phyloP scores from a whole-genome alignment of 2,113 vertebrate species.

The Podocnemis expansa region DNA sequence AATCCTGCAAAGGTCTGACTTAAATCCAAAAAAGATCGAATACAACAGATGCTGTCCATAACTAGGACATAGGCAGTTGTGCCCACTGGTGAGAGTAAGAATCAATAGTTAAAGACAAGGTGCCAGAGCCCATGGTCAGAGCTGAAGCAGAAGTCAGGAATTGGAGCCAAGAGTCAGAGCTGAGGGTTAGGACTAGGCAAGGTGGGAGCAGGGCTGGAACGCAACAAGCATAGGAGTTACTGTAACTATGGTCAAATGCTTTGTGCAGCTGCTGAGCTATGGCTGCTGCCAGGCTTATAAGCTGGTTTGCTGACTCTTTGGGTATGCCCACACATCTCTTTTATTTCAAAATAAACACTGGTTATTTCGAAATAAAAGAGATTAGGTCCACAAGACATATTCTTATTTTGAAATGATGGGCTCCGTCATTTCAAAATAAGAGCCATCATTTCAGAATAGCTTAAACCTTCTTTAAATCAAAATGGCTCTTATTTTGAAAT shows the following conservation, averaged over 20 bases:
- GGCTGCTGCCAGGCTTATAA: neutral
- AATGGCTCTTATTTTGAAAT: no score
- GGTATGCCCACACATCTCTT: no score
- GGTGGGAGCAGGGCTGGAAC: neutral
- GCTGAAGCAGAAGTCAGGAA: neutral
- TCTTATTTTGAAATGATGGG: no score
- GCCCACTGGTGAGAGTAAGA: neutral
- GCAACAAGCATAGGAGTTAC: neutral
- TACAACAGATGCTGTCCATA: neutral
- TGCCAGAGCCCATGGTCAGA: neutral
- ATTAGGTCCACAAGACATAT: no score
- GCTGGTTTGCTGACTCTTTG: neutral
- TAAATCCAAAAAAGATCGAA: slow-evolving; percentile 21
- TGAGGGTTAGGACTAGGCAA: neutral
- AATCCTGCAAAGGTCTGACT: slow-evolving; percentile 13
- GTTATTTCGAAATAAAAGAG: no score
- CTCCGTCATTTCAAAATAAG: no score
- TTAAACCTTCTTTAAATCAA: no score
- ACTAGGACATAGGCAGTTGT: neutral
- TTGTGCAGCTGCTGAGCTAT: neutral
- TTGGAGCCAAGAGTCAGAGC: neutral
- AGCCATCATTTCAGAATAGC: no score
- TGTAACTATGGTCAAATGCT: neutral
- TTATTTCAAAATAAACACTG: no score
- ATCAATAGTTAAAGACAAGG: neutral